These are phyloP conservation scores for Sebastes hubbsi DNA, from an alignment of 2,797 vertebrate genomes.

Conservation along the genomic window DNA sequence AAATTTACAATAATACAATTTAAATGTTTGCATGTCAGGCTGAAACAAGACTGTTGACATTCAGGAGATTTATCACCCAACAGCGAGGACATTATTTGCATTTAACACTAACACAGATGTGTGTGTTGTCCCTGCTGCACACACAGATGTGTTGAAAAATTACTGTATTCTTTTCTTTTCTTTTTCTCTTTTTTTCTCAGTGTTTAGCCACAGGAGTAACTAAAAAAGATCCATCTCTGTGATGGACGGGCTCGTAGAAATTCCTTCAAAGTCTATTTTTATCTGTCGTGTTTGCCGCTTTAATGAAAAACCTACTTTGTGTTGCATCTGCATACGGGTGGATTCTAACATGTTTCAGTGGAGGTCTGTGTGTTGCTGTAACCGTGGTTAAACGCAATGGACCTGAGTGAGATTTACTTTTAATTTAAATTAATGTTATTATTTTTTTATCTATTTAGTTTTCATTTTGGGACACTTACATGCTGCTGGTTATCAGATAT, in stretches of 20 bases:
- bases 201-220: slow-evolving; percentile 31
- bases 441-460: neutral
- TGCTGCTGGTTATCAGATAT: neutral
- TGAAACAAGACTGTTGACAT: slow-evolving; percentile 21
- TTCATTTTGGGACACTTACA: no score
- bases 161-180: slow-evolving; percentile 3
- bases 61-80: slow-evolving; percentile 47
- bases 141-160: slow-evolving; percentile 61
- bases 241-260: slow-evolving; percentile 55
- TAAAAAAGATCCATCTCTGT: slow-evolving; percentile 33
- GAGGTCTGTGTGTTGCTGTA: neutral
- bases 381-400: neutral
- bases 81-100: slow-evolving; percentile 47
- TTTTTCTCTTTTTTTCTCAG: neutral
- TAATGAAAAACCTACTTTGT: slow-evolving; percentile 4
- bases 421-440: neutral
- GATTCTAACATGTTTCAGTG: neutral
- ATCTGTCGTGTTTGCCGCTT: slow-evolving; percentile 40
- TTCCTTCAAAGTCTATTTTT: slow-evolving; percentile 54
- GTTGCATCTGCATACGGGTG: neutral
- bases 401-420: neutral
- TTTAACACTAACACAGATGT: slow-evolving; percentile 72
- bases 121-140: slow-evolving; percentile 54
- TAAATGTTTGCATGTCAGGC: slow-evolving; percentile 22
- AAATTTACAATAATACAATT: slow-evolving; percentile 29